phyloP scores from a whole-genome alignment of 1,140 invertebrate genomes.

The Penaeus indicus region DNA sequence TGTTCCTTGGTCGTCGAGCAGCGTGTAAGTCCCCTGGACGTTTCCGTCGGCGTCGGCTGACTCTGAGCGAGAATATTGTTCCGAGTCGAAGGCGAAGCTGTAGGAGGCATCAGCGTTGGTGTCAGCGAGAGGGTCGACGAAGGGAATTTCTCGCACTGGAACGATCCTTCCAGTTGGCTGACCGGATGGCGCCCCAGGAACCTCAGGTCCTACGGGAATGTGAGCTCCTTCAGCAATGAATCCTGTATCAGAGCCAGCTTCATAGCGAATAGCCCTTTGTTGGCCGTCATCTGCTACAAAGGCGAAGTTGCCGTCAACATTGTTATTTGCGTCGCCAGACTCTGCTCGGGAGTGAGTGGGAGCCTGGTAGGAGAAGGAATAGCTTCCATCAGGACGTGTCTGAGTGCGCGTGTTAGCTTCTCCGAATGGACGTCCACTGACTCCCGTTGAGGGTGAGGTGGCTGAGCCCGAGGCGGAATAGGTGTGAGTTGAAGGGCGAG shows the following conservation, averaged over 20 bases:
- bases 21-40: conserved; percentile 69
- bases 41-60: conserved; percentile 67
- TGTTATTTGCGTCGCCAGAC: conserved; percentile 46
- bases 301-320: conserved; percentile 16
- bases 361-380: conserved; percentile 50
- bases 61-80: conserved; percentile 66
- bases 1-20: conserved; percentile 67
- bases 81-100: conserved; percentile 67
- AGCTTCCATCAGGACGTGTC: conserved; percentile 41
- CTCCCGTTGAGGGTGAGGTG: no score
- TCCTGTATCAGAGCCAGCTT: conserved; percentile 63
- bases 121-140: conserved; percentile 61
- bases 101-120: conserved; percentile 64
- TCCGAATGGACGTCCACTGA: no score
- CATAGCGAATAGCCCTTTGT: conserved; percentile 47
- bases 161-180: conserved; percentile 63
- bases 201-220: conserved; percentile 62
- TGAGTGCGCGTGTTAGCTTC: conserved; percentile 2
- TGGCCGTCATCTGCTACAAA: conserved; percentile 42
- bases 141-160: conserved; percentile 46
- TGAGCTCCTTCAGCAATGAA: conserved; percentile 65
- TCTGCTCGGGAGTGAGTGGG: conserved; percentile 43
- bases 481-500: not conserved
- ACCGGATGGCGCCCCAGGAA: conserved; percentile 63
- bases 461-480: no score